These are phyloP conservation scores for Gerris lacustris DNA, from an alignment of 2,888 invertebrate species.

Conservation along the genomic window DNA sequence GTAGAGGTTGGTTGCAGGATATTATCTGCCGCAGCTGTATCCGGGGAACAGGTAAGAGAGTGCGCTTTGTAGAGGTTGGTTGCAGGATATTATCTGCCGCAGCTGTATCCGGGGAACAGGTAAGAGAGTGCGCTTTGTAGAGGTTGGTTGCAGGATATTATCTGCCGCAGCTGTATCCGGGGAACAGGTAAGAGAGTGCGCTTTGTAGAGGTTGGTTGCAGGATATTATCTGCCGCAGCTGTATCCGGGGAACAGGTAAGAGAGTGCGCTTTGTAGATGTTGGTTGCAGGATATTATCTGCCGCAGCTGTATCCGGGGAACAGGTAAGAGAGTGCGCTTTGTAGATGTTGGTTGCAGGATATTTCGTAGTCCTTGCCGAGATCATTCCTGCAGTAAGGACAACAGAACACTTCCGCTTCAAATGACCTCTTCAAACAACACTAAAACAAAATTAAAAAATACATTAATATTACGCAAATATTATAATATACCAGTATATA, in stretches of 20 bases:
- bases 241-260: constrained; percentile 55
- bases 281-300: constrained; percentile 43
- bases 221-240: constrained; percentile 43
- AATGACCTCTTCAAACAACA: constrained; percentile 56
- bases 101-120: constrained; percentile 58
- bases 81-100: constrained; percentile 37
- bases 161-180: constrained; percentile 53
- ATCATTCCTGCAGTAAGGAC: constrained; percentile 57
- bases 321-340: constrained; percentile 44
- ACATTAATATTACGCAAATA: too few species aligned
- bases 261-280: constrained; percentile 44
- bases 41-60: constrained; percentile 54
- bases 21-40: constrained; percentile 44
- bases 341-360: constrained; percentile 46
- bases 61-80: constrained; percentile 44
- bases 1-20: too few species aligned
- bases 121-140: constrained; percentile 45
- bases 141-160: too few species aligned
- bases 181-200: constrained; percentile 48
- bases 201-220: too few species aligned
- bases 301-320: constrained; percentile 57
- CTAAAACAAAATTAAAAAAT: constrained; percentile 36
- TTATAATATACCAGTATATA: too few species aligned
- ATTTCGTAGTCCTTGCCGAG: constrained; percentile 45
- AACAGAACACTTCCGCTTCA: constrained; percentile 47